Evolutionary conservation across 2,888 invertebrate genomes (phyloP).

Genomic region (Synergus umbraculus): DNA sequence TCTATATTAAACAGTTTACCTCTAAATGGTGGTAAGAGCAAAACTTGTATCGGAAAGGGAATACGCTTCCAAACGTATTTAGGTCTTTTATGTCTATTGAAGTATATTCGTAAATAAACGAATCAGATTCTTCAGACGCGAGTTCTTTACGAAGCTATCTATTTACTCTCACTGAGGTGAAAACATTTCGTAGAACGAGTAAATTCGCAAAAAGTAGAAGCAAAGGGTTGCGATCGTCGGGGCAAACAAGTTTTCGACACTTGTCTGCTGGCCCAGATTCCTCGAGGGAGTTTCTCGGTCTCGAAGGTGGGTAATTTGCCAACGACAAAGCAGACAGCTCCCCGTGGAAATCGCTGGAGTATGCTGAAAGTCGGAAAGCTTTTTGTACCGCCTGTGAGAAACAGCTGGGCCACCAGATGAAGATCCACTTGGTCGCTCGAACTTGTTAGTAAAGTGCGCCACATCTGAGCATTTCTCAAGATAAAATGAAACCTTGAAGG

Average conservation of each 20-base stretch:
- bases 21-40: slow-evolving; percentile 18
- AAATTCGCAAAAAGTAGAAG: slow-evolving; percentile 5
- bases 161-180: background rate
- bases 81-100: slow-evolving; percentile 26
- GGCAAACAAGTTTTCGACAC: slow-evolving; percentile 26
- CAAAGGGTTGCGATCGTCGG: slow-evolving; percentile 1
- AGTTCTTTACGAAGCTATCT: slow-evolving; percentile 18
- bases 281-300: slow-evolving; percentile 33
- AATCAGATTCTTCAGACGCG: slow-evolving; percentile 20
- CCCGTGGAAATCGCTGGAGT: slow-evolving; percentile 32
- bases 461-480: slow-evolving; percentile 1
- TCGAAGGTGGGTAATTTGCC: slow-evolving; percentile 31
- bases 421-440: slow-evolving; percentile 31
- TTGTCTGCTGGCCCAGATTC: slow-evolving; percentile 16
- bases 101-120: slow-evolving; percentile 37
- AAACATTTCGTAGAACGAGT: slow-evolving; percentile 2
- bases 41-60: slow-evolving; percentile 30
- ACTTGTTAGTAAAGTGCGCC: slow-evolving; percentile 28
- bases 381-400: slow-evolving; percentile 45
- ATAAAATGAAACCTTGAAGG: slow-evolving; percentile 8
- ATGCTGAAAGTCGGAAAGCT: slow-evolving; percentile 40
- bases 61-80: slow-evolving; percentile 29
- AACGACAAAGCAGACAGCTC: slow-evolving; percentile 36
- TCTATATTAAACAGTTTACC: background rate
- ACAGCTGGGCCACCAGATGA: slow-evolving; percentile 44